Evolutionary conservation across 2,888 invertebrate genomes (phyloP).

Genomic region (Clivina fossor): DNA sequence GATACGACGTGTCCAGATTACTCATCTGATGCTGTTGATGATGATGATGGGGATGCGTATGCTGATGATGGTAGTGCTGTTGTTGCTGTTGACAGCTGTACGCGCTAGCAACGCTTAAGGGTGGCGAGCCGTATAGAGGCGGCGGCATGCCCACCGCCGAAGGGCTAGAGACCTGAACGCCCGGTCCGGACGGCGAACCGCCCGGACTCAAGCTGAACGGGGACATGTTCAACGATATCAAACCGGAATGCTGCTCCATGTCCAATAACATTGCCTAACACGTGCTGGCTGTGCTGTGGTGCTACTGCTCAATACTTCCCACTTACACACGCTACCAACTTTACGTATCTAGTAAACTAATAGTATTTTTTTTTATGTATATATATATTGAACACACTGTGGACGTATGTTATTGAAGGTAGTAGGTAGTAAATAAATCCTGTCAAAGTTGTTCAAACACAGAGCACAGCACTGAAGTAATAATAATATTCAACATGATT

Average conservation of each 20-base stretch:
- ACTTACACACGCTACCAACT: constrained; percentile 2
- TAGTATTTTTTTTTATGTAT: neutral
- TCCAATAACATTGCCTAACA: constrained; percentile 69
- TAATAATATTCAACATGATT: too few relatives aligned
- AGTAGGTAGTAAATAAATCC: too few relatives aligned
- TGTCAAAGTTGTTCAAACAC: too few relatives aligned
- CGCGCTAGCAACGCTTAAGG: constrained; percentile 38
- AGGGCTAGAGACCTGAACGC: constrained; percentile 48
- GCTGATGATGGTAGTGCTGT: constrained; percentile 35
- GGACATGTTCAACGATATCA: constrained; percentile 87
- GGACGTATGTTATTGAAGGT: neutral
- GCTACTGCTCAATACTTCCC: constrained; percentile 2
- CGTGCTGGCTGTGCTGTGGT: too few relatives aligned
- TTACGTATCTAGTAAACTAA: neutral
- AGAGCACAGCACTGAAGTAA: too few relatives aligned
- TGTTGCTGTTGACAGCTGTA: constrained; percentile 43
- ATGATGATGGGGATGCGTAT: constrained; percentile 42
- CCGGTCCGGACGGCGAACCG: constrained; percentile 60
- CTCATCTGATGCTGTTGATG: constrained; percentile 51
- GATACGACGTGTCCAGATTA: constrained; percentile 67
- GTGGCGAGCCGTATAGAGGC: constrained; percentile 54
- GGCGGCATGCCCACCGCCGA: constrained; percentile 49
- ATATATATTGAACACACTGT: neutral
- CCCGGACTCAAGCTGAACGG: constrained; percentile 80
- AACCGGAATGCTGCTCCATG: constrained; percentile 84